These are phyloP conservation scores for Cathartes aura DNA, from an alignment of 2,113 vertebrate species.

Conservation along the genomic window DNA sequence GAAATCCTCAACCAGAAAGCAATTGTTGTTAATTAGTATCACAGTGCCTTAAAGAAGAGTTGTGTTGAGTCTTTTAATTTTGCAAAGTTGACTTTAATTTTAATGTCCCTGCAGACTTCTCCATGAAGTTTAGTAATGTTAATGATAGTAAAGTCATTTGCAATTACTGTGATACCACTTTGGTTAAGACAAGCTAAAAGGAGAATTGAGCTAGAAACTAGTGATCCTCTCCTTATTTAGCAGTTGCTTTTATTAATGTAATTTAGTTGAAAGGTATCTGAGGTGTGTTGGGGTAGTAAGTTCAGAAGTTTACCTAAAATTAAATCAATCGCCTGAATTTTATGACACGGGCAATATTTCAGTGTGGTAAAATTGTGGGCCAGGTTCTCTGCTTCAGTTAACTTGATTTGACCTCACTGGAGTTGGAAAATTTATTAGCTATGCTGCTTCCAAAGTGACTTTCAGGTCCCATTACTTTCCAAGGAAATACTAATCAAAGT, in stretches of 20 bases:
- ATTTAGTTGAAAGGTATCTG: constrained; percentile 32
- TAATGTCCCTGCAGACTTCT: constrained; percentile 24
- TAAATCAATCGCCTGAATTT: not conserved
- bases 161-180: constrained; percentile 22
- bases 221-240: constrained; percentile 8
- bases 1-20: constrained; percentile 22
- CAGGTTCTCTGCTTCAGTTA: not conserved
- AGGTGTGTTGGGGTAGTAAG: not conserved
- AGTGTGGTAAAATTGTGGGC: not conserved
- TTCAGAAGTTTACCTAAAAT: constrained; percentile 1
- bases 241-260: not conserved
- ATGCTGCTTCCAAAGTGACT: not conserved
- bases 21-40: constrained; percentile 55
- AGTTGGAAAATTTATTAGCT: not conserved
- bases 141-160: constrained; percentile 37
- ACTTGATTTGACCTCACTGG: not conserved
- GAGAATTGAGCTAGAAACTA: not conserved
- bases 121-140: constrained; percentile 30
- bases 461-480: not conserved
- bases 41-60: constrained; percentile 36
- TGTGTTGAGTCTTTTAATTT: constrained; percentile 57
- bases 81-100: constrained; percentile 57
- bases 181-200: constrained; percentile 27
- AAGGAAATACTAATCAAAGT: not conserved
- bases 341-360: not conserved